Evolutionary conservation across 2,888 invertebrate species (phyloP).

Genomic region (Tenthredo notha): DNA sequence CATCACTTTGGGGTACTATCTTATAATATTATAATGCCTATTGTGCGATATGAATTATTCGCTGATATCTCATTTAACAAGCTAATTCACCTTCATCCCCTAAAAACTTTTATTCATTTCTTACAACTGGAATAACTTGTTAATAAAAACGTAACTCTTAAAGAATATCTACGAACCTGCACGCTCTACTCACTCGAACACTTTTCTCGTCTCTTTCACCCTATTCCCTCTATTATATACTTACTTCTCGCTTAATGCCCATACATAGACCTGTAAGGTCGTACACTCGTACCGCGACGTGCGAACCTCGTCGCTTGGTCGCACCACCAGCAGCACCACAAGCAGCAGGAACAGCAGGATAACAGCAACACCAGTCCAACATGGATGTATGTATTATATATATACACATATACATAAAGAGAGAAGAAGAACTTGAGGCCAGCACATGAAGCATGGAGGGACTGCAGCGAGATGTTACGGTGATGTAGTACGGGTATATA

Average conservation of each 20-base stretch:
- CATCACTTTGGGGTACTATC: background rate
- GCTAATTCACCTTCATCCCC: background rate
- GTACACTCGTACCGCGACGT: constrained; percentile 51
- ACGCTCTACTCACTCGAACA: constrained; percentile 12
- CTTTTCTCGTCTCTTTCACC: constrained; percentile 38
- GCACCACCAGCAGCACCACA: constrained; percentile 42
- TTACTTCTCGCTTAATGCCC: constrained; percentile 51
- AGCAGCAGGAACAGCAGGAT: constrained; percentile 13
- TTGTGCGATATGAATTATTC: background rate
- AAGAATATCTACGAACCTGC: constrained; percentile 33
- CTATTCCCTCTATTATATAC: constrained; percentile 50
- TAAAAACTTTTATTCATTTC: background rate
- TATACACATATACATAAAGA: background rate
- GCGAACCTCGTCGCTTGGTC: constrained; percentile 54
- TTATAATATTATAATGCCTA: background rate
- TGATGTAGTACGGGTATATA: constrained; percentile 49
- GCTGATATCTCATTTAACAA: background rate
- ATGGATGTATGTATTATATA: background rate
- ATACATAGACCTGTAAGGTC: constrained; percentile 53
- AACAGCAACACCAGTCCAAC: constrained; percentile 5
- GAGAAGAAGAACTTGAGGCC: constrained; percentile 41
- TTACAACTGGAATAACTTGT: background rate
- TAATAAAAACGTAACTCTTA: background rate
- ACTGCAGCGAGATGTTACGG: constrained; percentile 38
- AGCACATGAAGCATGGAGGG: constrained; percentile 54